Conservation (phyloP, 2,113 vertebrate genomes). For the Eolophus roseicapilla region DNA sequence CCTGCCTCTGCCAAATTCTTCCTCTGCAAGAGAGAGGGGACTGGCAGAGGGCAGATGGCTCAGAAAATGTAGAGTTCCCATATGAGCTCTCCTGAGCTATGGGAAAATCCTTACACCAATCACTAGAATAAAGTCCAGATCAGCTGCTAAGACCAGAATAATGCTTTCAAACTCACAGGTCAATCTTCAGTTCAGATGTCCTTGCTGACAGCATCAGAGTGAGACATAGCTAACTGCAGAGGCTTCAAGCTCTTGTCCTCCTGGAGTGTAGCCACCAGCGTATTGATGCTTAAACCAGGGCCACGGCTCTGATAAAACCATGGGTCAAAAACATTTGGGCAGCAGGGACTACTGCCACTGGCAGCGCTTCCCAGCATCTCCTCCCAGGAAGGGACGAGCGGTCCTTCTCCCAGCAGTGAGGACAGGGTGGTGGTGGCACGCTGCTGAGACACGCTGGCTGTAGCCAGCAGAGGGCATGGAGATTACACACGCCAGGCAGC, state of each 20-base stretch:
- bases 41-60: slow-evolving; percentile 14
- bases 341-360: background rate
- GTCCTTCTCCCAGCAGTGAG: background rate
- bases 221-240: background rate
- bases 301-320: background rate
- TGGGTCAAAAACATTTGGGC: background rate
- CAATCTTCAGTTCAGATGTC: background rate
- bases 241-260: background rate
- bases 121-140: background rate
- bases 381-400: background rate
- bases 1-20: background rate
- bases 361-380: background rate
- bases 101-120: background rate
- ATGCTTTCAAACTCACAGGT: background rate
- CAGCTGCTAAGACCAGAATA: background rate
- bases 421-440: slow-evolving; percentile 22
- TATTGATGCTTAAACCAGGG: background rate
- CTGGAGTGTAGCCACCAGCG: background rate
- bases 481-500: slow-evolving; percentile 12
- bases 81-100: background rate
- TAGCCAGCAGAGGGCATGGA: slow-evolving; percentile 75
- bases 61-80: background rate
- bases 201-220: background rate
- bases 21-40: background rate
- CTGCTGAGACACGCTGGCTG: slow-evolving; percentile 28